These are phyloP conservation scores for Cyaniris semiargus DNA, from an alignment of 2,888 invertebrate genomes.

Conservation along the genomic window DNA sequence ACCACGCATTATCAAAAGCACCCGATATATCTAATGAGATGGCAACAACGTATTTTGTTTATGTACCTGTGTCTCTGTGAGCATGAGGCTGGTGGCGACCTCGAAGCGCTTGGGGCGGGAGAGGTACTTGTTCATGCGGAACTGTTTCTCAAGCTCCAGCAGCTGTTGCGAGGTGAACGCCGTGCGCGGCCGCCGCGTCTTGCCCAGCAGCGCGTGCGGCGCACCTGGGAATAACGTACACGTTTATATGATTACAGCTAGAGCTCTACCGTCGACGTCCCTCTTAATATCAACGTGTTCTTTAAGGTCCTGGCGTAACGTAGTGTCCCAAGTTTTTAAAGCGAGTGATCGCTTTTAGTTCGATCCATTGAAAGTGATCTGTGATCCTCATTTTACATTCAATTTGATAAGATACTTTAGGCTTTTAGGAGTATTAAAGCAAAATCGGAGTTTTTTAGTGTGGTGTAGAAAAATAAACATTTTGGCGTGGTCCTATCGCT, in stretches of 20 bases:
- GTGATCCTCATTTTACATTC: no score
- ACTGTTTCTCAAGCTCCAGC: slow-evolving; percentile 98
- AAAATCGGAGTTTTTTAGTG: background rate
- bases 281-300: no score
- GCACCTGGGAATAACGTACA: slow-evolving; percentile 52
- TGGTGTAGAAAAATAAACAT: background rate
- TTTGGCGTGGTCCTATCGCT: background rate
- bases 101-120: slow-evolving; percentile 99
- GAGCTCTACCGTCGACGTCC: no score
- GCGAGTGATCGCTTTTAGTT: no score
- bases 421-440: no score
- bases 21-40: no score
- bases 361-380: no score
- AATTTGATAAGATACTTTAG: no score
- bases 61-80: slow-evolving; percentile 97
- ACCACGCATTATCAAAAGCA: no score
- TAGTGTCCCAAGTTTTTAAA: no score
- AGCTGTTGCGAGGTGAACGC: slow-evolving; percentile 99
- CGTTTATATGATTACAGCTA: background rate
- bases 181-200: slow-evolving; percentile 90
- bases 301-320: no score
- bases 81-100: slow-evolving; percentile 97
- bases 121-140: slow-evolving; percentile 99
- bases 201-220: slow-evolving; percentile 84
- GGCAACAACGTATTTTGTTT: no score